A percentile compares a stretch with the other conserved stretches of the same genome.
Conservation (phyloP, 2,113 vertebrate genomes). For the Scartelaos histophorus region DNA sequence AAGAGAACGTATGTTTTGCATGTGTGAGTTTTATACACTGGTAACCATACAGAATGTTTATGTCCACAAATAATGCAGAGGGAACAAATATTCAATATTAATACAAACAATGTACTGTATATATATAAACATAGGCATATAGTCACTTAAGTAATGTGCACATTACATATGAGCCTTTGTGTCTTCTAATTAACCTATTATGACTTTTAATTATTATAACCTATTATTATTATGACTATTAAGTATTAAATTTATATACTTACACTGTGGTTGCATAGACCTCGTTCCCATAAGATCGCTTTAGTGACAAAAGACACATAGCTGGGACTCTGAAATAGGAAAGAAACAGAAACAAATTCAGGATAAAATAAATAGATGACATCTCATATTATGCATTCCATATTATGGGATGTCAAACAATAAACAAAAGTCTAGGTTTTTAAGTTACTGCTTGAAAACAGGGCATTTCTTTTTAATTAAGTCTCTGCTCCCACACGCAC, state of each 20-base stretch:
- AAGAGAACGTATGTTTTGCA: neutral
- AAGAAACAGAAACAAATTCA: slow-evolving; percentile 22
- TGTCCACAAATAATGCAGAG: neutral
- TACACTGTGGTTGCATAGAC: slow-evolving; percentile 19
- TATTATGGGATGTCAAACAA: neutral
- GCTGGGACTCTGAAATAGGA: slow-evolving; percentile 54
- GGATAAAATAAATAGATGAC: neutral
- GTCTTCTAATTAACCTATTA: too few relatives aligned
- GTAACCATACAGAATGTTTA: neutral
- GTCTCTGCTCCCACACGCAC: slow-evolving; percentile 46
- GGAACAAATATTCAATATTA: neutral
- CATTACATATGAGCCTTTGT: too few relatives aligned
- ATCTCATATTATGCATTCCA: too few relatives aligned
- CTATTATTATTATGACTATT: too few relatives aligned
- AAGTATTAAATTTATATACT: slow-evolving; percentile 13
- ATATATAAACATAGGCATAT: too few relatives aligned
- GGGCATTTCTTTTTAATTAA: slow-evolving; percentile 48
- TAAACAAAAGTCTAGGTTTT: slow-evolving; percentile 16
- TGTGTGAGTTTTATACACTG: neutral
- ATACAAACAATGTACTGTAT: too few relatives aligned
- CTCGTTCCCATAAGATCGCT: slow-evolving; percentile 70
- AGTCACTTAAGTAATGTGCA: too few relatives aligned
- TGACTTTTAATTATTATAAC: too few relatives aligned
- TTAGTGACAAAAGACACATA: slow-evolving; percentile 70
- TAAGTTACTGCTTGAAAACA: slow-evolving; percentile 15